Base-by-base conservation (phyloP, 2,888 invertebrate species). In the Metalampra italica region DNA sequence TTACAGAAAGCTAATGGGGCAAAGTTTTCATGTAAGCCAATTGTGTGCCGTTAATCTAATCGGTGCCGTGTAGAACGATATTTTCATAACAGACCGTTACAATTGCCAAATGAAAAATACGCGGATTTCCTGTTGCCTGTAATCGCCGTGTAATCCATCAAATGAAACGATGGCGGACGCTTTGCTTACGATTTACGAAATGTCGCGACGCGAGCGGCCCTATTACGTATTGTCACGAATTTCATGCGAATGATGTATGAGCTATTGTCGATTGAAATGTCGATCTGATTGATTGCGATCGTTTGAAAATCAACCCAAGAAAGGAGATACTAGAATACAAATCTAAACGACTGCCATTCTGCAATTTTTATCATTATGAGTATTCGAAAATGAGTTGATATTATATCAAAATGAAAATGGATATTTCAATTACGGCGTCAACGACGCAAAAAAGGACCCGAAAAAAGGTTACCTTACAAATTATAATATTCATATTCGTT, bases 71-170 rank as follows among this genome's bases (percentile, higher is more conserved):
- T 87, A 78, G 71, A 75, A 74, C 80, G 75, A 77, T 82, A 78
- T 82, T 84, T 79, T 80, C 77, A 83, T 82, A 82, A 73, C 75
- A 73, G 50, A 55, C 60, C 66, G 75, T 74, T 77, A 80, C 85
- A 79, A 84, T 85, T 85, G 86, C 80, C 83, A 78, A 85, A 87
- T 85, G 82, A 86, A 87, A 87, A 85, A 87, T 81, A 81, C 79
- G 83, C 76, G 78, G 82, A 82, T 84, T 85, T 86, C 82, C 86
- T 81, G 86, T 78, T 74, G 71, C 49, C 69, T 61, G 73, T 86
- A 87, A 86, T 84, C 82, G 81, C 70, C 59, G 59, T 75, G 78
- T 87, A 82, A 89, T 89, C 83, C 84, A 87, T 88, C 86, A 88
- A 78, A 70, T 62, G 69, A 71, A 80, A 82, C 77, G 75, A 73